Percentiles rank a stretch among this genome's conserved stretches.
phyloP scores from a whole-genome alignment of 2,797 vertebrate species.

The Pempheris klunzingeri region DNA sequence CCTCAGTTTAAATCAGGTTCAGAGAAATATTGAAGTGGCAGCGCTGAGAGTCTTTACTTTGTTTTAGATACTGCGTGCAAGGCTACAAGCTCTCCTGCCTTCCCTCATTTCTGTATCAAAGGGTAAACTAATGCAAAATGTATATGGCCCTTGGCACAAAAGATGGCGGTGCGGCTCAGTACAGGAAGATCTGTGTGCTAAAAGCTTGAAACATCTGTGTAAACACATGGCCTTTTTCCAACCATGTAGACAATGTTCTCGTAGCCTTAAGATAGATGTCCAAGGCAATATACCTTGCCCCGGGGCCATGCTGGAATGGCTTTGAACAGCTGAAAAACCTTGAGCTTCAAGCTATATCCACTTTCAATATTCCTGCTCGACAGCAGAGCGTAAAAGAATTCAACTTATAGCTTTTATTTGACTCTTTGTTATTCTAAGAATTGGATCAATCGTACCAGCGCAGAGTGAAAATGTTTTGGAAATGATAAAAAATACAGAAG shows the following conservation, averaged over 20 bases:
- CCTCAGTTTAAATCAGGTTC: constrained; percentile 29
- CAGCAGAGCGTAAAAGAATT: constrained; percentile 47
- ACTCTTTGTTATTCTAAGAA: constrained; percentile 71
- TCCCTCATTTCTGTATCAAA: constrained; percentile 79
- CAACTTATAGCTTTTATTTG: constrained; percentile 75
- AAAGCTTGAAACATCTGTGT: constrained; percentile 87
- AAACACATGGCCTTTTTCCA: constrained; percentile 84
- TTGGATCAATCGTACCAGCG: constrained; percentile 27
- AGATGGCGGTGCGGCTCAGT: constrained; percentile 71
- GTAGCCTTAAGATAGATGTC: constrained; percentile 84
- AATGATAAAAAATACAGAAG: constrained; percentile 13
- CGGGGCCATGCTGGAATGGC: constrained; percentile 69
- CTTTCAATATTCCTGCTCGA: constrained; percentile 66
- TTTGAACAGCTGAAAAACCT: constrained; percentile 80
- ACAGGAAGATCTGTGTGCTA: constrained; percentile 76
- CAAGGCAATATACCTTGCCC: constrained; percentile 83
- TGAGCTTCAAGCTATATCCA: constrained; percentile 74
- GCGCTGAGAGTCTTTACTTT: constrained; percentile 38
- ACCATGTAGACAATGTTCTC: constrained; percentile 81
- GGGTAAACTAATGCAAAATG: constrained; percentile 85
- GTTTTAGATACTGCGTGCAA: constrained; percentile 44
- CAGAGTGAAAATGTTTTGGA: constrained; percentile 26
- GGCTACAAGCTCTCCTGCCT: constrained; percentile 55
- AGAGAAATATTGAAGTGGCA: constrained; percentile 21
- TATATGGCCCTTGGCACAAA: constrained; percentile 82